These are phyloP conservation scores for Eulemur mongoz DNA, from an alignment of 2,797 vertebrate species.

Conservation along the genomic window DNA sequence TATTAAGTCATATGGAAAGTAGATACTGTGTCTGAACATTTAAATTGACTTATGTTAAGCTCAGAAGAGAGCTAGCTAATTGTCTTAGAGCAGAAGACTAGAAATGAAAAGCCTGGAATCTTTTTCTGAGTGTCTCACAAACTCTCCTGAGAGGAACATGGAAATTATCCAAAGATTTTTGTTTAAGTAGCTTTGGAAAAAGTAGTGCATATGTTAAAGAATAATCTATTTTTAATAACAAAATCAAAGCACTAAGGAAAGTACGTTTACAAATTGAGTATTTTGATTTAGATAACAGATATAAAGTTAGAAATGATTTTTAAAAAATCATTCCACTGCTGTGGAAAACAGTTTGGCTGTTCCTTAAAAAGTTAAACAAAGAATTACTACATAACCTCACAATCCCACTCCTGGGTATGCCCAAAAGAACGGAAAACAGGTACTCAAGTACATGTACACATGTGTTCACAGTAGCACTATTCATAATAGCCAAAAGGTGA, in stretches of 20 bases:
- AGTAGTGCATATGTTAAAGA: not conserved
- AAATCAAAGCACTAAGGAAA: slow-evolving; percentile 38
- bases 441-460: not conserved
- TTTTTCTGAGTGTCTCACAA: slow-evolving; percentile 44
- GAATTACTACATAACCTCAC: not conserved
- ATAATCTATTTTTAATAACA: slow-evolving; percentile 35
- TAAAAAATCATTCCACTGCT: not conserved
- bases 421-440: not conserved
- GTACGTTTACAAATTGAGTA: slow-evolving; percentile 37
- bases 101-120: slow-evolving; percentile 46
- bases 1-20: slow-evolving; percentile 32
- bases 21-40: slow-evolving; percentile 39
- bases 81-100: slow-evolving; percentile 31
- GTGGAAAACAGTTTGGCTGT: not conserved
- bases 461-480: not conserved
- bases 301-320: not conserved
- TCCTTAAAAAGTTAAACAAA: slow-evolving; percentile 23
- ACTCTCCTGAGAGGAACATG: slow-evolving; percentile 30
- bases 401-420: not conserved
- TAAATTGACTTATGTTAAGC: slow-evolving; percentile 35
- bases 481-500: not conserved
- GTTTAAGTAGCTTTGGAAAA: slow-evolving; percentile 43
- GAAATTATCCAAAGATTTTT: slow-evolving; percentile 23
- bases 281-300: slow-evolving; percentile 45
- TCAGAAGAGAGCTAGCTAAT: slow-evolving; percentile 23